phyloP scores from a whole-genome alignment of 2,113 vertebrate species.

The Arvicanthis niloticus region DNA sequence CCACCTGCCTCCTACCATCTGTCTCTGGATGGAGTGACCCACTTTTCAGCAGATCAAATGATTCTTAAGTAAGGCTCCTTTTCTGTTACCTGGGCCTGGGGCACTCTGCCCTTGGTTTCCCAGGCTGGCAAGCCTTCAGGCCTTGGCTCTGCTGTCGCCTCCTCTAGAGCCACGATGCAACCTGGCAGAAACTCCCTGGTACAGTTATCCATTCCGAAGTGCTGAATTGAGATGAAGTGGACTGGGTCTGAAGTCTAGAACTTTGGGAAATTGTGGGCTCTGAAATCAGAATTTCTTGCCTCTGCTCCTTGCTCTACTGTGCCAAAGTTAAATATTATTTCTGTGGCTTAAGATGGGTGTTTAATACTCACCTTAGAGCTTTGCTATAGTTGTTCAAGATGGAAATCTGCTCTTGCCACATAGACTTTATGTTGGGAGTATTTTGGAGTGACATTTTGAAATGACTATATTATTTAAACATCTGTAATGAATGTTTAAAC shows the following conservation, averaged over 20 bases:
- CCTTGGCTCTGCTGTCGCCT: background rate
- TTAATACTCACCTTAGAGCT: background rate
- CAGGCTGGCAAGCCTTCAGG: background rate
- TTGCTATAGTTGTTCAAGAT: background rate
- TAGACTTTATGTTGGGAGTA: background rate
- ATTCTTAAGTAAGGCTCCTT: background rate
- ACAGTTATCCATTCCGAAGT: background rate
- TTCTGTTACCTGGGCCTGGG: background rate
- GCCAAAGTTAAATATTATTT: background rate
- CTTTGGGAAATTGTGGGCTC: background rate
- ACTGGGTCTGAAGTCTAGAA: background rate
- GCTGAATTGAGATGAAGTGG: background rate
- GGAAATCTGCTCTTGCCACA: background rate
- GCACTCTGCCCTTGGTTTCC: background rate
- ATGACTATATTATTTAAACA: background rate
- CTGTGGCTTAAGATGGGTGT: background rate
- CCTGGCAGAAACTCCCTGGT: background rate
- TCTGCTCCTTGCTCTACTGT: background rate
- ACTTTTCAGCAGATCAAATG: background rate
- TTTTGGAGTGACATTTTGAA: background rate
- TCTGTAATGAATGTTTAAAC: conserved; percentile 33
- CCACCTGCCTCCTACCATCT: rapidly evolving
- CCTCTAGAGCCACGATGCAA: background rate
- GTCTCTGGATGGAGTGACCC: background rate
- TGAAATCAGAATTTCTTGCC: background rate